Conservation (phyloP, 37 sponge, comb jelly and placozoan species). For the Aphrocallistes beatrix region DNA sequence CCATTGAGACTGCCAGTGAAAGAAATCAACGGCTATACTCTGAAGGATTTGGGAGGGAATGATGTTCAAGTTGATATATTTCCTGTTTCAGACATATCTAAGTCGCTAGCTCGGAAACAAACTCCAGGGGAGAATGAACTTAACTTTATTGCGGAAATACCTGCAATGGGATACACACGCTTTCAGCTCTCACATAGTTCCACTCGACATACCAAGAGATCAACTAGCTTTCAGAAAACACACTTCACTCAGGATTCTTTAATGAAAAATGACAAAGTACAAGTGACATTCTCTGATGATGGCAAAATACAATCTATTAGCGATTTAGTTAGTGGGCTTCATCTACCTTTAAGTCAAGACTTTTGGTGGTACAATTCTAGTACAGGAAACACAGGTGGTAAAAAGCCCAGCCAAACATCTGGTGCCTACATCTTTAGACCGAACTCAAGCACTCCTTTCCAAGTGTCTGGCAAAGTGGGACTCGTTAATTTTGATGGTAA, state of each 20-base stretch:
- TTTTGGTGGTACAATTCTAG: constrained; percentile 79
- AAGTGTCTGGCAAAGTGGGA: constrained; percentile 15
- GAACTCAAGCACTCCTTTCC: background rate
- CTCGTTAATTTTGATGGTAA: constrained; percentile 20
- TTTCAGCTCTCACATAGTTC: background rate
- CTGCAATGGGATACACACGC: constrained; percentile 42
- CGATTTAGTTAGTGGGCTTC: background rate
- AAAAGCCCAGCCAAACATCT: constrained; percentile 25
- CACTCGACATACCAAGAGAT: too few relatives aligned
- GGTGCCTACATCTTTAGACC: constrained; percentile 92
- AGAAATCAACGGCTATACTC: background rate
- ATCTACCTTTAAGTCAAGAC: background rate
- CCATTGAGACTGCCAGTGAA: constrained; percentile 33
- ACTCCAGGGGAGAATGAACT: constrained; percentile 40
- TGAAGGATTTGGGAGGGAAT: background rate
- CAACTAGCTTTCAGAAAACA: background rate
- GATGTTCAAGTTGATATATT: background rate
- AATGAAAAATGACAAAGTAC: background rate
- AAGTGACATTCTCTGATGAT: constrained; percentile 7
- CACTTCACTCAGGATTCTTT: background rate
- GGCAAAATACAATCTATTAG: background rate
- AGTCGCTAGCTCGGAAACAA: constrained; percentile 19
- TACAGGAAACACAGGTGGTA: constrained; percentile 62
- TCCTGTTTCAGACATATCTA: constrained; percentile 25
- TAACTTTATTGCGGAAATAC: constrained; percentile 30